Evolutionary conservation across 2,888 invertebrate species (phyloP).

Genomic region (Abscondita cerata): DNA sequence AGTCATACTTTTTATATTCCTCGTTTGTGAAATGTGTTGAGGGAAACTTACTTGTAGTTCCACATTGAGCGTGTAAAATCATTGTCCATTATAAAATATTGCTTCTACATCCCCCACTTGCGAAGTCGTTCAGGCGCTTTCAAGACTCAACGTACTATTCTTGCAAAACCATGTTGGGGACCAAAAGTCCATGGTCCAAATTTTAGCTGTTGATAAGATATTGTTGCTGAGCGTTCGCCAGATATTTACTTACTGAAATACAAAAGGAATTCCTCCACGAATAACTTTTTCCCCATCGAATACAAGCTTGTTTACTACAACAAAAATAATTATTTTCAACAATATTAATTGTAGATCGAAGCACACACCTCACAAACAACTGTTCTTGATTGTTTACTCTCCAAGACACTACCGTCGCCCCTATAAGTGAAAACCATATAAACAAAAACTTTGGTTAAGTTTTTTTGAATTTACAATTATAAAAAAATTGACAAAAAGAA

Average conservation of each 20-base stretch:
- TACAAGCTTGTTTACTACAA: slow-evolving; percentile 90
- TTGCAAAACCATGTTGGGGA: slow-evolving; percentile 95
- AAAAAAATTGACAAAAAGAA: too few species aligned
- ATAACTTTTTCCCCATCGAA: slow-evolving; percentile 97
- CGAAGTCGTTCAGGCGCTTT: slow-evolving; percentile 86
- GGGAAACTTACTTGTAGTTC: slow-evolving; percentile 84
- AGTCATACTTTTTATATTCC: not conserved
- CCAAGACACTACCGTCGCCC: slow-evolving; percentile 97
- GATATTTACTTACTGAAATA: slow-evolving; percentile 87
- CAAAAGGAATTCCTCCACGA: slow-evolving; percentile 95
- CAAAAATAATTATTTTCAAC: slow-evolving; percentile 13
- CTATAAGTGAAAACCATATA: slow-evolving; percentile 60
- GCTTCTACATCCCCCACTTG: slow-evolving; percentile 93
- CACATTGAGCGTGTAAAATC: slow-evolving; percentile 93
- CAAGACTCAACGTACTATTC: slow-evolving; percentile 89
- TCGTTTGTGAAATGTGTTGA: not conserved
- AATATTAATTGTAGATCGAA: not conserved
- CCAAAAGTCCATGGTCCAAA: slow-evolving; percentile 96
- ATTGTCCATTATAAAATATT: slow-evolving; percentile 88
- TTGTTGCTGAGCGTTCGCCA: not conserved
- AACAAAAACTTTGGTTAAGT: slow-evolving; percentile 45
- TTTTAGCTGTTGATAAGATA: slow-evolving; percentile 72
- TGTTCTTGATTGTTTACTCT: slow-evolving; percentile 95
- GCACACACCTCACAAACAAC: slow-evolving; percentile 87
- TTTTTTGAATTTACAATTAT: too few species aligned